Evolutionary conservation across 1,140 invertebrate genomes (phyloP).

Genomic region (Nebria ingens): DNA sequence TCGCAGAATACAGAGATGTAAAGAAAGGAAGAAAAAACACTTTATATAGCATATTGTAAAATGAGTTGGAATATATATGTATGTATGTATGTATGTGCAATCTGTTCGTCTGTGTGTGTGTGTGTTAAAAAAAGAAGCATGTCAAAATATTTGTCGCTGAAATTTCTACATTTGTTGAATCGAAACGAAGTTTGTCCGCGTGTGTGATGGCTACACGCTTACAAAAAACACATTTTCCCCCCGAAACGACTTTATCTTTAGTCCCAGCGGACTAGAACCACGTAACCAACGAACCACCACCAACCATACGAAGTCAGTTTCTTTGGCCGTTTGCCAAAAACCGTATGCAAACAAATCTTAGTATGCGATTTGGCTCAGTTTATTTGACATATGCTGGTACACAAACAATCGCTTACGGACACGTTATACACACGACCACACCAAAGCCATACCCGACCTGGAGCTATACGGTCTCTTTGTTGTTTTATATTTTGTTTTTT

Average conservation of each 20-base stretch:
- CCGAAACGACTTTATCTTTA: not conserved
- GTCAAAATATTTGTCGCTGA: not conserved
- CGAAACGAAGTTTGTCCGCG: not conserved
- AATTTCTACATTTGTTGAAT: not conserved
- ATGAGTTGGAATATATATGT: too few species aligned
- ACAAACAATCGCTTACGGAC: not conserved
- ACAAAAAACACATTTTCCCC: not conserved
- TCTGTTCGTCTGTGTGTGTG: too few species aligned
- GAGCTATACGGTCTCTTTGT: not conserved
- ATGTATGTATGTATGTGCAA: too few species aligned
- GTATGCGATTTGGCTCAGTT: not conserved
- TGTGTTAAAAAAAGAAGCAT: too few species aligned
- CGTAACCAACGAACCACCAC: not conserved
- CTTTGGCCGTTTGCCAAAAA: not conserved
- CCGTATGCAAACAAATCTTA: not conserved
- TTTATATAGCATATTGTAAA: too few species aligned
- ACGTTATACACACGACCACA: not conserved
- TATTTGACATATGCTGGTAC: not conserved
- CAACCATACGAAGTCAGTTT: not conserved
- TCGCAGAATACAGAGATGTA: too few species aligned
- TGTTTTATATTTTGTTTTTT: not conserved
- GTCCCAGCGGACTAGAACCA: not conserved
- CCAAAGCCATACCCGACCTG: too few species aligned
- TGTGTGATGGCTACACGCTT: not conserved
- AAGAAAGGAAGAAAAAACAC: too few species aligned